phyloP scores from a whole-genome alignment of 2,113 vertebrate genomes.

The Actenoides lindsayi region DNA sequence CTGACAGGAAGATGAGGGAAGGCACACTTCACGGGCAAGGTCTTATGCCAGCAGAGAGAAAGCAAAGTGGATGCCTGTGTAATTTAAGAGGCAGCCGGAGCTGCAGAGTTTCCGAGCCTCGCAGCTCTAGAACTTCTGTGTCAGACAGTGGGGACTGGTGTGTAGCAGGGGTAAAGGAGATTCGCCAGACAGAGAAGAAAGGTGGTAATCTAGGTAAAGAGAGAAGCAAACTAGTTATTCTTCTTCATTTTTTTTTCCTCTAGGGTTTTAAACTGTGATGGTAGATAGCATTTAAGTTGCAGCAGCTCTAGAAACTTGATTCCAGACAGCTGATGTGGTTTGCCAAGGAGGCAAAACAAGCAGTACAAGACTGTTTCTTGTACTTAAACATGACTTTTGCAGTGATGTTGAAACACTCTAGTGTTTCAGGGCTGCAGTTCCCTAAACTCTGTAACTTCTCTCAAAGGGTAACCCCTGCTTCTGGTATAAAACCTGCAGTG shows the following conservation, averaged over 20 bases:
- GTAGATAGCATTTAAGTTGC: accelerated
- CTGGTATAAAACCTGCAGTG: not conserved
- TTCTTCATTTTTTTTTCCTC: not conserved
- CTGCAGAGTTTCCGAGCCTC: not conserved
- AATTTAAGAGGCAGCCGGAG: not conserved
- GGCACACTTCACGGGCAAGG: accelerated
- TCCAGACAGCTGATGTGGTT: not conserved
- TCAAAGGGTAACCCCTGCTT: not conserved
- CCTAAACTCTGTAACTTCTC: accelerated
- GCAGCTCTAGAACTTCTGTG: accelerated
- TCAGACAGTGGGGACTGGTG: not conserved
- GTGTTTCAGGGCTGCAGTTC: not conserved
- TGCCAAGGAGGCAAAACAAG: not conserved
- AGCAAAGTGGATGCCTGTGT: accelerated
- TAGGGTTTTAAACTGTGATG: not conserved
- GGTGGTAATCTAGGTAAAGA: not conserved
- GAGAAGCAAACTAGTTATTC: not conserved
- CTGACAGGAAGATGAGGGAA: not conserved
- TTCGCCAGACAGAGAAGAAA: not conserved
- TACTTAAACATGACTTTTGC: not conserved
- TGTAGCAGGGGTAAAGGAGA: accelerated
- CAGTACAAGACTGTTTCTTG: too few species aligned
- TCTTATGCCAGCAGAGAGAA: not conserved
- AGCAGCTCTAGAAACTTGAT: not conserved
- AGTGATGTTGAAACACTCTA: not conserved